Percentiles rank a stretch among this genome's conserved stretches.
phyloP scores from a whole-genome alignment of 2,888 invertebrate genomes.

The Bombylius discolor region DNA sequence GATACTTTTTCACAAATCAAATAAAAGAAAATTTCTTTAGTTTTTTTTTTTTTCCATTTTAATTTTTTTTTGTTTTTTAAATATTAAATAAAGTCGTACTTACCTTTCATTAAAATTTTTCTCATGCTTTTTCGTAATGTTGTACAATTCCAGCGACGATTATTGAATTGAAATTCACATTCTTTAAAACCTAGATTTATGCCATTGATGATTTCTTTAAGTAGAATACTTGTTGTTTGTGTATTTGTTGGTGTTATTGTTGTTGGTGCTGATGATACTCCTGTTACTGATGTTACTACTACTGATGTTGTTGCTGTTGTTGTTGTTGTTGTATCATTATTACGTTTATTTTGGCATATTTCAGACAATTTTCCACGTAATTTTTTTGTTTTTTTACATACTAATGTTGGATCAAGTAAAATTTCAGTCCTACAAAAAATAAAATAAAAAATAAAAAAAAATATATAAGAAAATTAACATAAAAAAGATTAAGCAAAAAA shows the following conservation, averaged over 20 bases:
- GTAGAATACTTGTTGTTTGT: constrained; percentile 37
- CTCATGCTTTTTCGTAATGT: constrained; percentile 65
- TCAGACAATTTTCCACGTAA: constrained; percentile 64
- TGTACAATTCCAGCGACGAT: constrained; percentile 82
- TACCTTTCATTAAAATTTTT: constrained; percentile 77
- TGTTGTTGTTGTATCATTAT: not conserved
- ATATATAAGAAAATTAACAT: no score
- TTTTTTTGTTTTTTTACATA: constrained; percentile 74
- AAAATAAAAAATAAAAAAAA: not conserved
- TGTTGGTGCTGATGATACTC: not conserved
- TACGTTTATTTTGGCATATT: constrained; percentile 55
- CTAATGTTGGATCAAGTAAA: constrained; percentile 75
- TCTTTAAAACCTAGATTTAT: constrained; percentile 71
- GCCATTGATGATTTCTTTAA: constrained; percentile 73
- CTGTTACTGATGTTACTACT: no score
- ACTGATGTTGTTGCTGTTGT: no score
- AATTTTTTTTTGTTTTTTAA: no score
- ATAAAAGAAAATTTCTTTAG: not conserved
- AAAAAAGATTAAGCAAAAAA: no score
- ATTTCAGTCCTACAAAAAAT: constrained; percentile 56
- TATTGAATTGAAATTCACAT: constrained; percentile 77
- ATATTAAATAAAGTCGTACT: constrained; percentile 21
- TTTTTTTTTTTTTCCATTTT: no score
- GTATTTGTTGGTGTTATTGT: no score
- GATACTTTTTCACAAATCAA: constrained; percentile 15